These are phyloP conservation scores for Trypoxylon attenuatum DNA, from an alignment of 2,888 invertebrate genomes.

Conservation along the genomic window DNA sequence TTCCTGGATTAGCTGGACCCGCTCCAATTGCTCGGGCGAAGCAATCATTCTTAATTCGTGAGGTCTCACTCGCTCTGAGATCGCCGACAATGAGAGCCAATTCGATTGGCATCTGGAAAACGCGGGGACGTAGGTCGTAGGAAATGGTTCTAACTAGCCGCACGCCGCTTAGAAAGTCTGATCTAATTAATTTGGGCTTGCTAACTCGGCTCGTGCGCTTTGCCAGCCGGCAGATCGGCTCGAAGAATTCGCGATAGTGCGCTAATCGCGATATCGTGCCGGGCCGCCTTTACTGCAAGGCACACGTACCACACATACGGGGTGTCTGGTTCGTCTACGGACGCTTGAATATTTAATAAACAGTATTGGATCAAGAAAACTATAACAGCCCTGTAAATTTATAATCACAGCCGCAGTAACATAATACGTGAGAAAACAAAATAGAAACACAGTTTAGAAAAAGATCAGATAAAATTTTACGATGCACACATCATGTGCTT, in stretches of 20 bases:
- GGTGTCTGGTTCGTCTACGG: too few species aligned
- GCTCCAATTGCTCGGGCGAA: not conserved
- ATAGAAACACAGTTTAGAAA: too few species aligned
- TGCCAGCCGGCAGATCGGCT: not conserved
- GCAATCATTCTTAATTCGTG: not conserved
- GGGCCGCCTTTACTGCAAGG: not conserved
- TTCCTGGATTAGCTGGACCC: not conserved
- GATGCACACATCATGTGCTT: too few species aligned
- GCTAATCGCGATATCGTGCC: slow-evolving; percentile 8
- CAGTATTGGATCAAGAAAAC: too few species aligned
- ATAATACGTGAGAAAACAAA: too few species aligned
- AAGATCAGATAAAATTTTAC: too few species aligned
- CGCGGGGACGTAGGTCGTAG: not conserved
- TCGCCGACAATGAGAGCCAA: too few species aligned
- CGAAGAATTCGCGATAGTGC: slow-evolving; percentile 13
- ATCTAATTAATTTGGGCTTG: slow-evolving; percentile 30
- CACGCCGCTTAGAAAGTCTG: slow-evolving; percentile 23
- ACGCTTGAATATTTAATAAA: too few species aligned
- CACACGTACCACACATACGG: too few species aligned
- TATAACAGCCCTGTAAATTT: too few species aligned
- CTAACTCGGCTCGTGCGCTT: not conserved
- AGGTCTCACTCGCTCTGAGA: not conserved
- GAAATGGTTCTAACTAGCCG: not conserved
- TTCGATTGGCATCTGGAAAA: not conserved
- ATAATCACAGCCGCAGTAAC: too few species aligned